phyloP scores from a whole-genome alignment of 2,113 vertebrate genomes.

The cattle (Bos taurus) region ARS-UCD2.0 NC_037329.1:133728001-133728500 shows the following conservation, averaged over 20 bases:
- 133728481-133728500: background rate
- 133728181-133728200: background rate
- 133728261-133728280: background rate
- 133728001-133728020: background rate
- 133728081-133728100: background rate
- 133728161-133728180: background rate
- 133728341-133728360: background rate
- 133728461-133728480: background rate
- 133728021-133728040: background rate
- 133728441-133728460: background rate
- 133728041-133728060: background rate
- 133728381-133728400: too few species aligned
- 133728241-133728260: background rate
- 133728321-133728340: background rate
- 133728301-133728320: too few species aligned
- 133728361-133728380: background rate
- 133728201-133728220: accelerated
- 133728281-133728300: accelerated
- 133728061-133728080: background rate
- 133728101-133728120: background rate
- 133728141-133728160: background rate
- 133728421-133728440: background rate
- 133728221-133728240: accelerated
- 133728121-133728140: background rate
- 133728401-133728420: background rate